Evolutionary conservation across 2,888 invertebrate genomes (phyloP).

Genomic region (Platycheirus albimanus): DNA sequence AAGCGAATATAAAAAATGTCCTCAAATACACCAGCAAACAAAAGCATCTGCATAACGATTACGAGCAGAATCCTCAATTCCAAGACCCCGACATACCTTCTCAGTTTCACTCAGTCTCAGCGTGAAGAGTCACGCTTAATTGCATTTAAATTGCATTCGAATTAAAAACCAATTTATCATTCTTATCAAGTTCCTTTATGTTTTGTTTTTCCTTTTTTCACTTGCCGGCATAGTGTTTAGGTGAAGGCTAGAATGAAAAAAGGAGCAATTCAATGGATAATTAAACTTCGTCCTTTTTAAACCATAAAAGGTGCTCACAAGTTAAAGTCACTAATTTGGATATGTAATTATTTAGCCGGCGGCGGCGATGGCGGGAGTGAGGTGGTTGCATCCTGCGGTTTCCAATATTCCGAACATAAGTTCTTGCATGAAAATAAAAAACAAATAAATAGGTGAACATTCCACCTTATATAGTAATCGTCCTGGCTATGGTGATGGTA

Average conservation of each 20-base stretch:
- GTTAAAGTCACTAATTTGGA: constrained; percentile 3
- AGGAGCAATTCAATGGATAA: constrained; percentile 1
- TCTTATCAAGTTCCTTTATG: constrained; percentile 45
- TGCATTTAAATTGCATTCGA: constrained; percentile 70
- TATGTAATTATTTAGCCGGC: background rate
- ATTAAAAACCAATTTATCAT: constrained; percentile 70
- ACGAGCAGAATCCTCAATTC: constrained; percentile 3
- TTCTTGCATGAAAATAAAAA: background rate
- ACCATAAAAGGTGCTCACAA: background rate
- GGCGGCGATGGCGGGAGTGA: no score
- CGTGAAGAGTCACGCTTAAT: constrained; percentile 43
- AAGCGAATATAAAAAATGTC: no score
- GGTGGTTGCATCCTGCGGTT: constrained; percentile 4
- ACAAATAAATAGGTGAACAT: background rate
- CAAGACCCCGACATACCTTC: background rate
- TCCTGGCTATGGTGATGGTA: background rate
- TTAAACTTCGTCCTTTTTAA: constrained; percentile 23
- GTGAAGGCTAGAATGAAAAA: background rate
- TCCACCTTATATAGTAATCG: constrained; percentile 17
- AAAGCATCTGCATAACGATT: constrained; percentile 23
- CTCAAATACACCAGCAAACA: no score
- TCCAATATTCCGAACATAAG: background rate
- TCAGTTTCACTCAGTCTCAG: background rate
- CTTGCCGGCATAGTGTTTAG: no score
- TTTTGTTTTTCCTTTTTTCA: background rate